Evolutionary conservation across 2,113 vertebrate genomes (phyloP).

Genomic region (Dendropsophus ebraccatus): DNA sequence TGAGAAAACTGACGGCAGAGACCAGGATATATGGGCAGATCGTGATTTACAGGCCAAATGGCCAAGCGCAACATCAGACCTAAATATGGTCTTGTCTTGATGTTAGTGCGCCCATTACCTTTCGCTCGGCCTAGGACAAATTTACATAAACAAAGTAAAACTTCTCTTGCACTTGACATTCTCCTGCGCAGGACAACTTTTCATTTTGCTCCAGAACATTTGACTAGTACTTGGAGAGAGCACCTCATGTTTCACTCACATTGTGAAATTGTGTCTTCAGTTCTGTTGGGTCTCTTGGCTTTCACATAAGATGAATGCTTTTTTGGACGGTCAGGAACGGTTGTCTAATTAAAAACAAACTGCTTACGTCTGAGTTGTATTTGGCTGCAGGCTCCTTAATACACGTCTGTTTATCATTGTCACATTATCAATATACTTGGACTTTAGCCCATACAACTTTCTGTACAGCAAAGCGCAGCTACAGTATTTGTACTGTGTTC

Average conservation of each 20-base stretch:
- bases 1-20: not conserved
- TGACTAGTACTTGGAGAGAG: conserved; percentile 7
- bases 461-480: not conserved
- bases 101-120: not conserved
- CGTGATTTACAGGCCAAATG: not conserved
- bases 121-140: not conserved
- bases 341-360: conserved; percentile 26
- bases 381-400: not conserved
- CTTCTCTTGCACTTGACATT: not conserved
- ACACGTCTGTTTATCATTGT: conserved; percentile 36
- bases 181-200: not conserved
- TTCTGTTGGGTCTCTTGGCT: conserved; percentile 15
- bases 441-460: not conserved
- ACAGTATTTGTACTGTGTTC: conserved; percentile 2
- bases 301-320: not conserved
- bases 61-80: not conserved
- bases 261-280: conserved; percentile 21
- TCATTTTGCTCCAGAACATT: not conserved
- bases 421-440: conserved; percentile 28
- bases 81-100: not conserved
- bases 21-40: not conserved
- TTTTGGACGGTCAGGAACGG: not conserved
- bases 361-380: conserved; percentile 17
- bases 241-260: conserved; percentile 18
- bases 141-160: conserved; percentile 11